phyloP scores from a whole-genome alignment of 2,797 vertebrate genomes.

The Urocyon cinereoargenteus region DNA sequence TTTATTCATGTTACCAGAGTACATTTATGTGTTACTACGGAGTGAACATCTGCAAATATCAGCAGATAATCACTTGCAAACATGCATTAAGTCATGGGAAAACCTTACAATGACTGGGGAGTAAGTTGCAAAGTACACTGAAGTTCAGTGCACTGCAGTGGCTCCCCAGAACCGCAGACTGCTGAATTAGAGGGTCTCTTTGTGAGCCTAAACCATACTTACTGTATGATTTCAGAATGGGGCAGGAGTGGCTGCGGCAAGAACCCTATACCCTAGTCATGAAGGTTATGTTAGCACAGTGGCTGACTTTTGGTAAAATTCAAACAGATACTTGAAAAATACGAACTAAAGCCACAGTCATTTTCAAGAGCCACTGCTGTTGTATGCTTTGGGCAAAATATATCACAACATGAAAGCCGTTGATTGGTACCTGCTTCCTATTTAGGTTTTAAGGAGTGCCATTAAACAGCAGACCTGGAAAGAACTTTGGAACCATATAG shows the following conservation, averaged over 20 bases:
- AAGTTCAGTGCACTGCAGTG: not conserved
- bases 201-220: not conserved
- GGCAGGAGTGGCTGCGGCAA: not conserved
- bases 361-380: conserved; percentile 4
- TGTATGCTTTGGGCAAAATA: conserved; percentile 36
- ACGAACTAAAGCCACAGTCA: not conserved
- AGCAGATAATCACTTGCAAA: conserved; percentile 41
- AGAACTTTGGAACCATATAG: not conserved
- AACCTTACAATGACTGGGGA: conserved; percentile 53
- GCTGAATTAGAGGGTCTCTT: not conserved
- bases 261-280: not conserved
- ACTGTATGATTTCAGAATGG: not conserved
- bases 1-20: conserved; percentile 53
- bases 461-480: not conserved
- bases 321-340: conserved; percentile 11
- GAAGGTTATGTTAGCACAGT: not conserved
- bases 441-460: not conserved
- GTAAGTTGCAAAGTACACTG: not conserved
- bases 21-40: conserved; percentile 35
- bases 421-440: not conserved
- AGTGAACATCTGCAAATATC: conserved; percentile 35
- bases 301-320: conserved; percentile 45
- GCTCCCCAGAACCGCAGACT: not conserved
- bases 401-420: not conserved
- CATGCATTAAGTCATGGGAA: conserved; percentile 31